Base-by-base conservation (phyloP, 2,797 vertebrate species). In the Clarias platycephalus region DNA sequence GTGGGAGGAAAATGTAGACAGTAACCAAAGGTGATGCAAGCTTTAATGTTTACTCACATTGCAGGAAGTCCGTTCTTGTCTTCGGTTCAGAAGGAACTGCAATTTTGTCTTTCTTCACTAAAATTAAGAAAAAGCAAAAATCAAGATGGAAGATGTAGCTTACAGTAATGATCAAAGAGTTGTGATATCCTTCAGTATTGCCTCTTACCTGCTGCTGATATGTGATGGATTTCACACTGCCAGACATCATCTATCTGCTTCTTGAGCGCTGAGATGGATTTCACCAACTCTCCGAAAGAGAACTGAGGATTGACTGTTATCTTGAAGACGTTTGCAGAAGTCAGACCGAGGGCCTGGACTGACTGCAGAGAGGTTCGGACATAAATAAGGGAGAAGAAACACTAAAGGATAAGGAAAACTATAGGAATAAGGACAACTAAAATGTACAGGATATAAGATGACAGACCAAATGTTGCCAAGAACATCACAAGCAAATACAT, bases 201-300 rank as follows among this genome's bases (percentile, higher is more conserved):
- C 5, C 2, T 2, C 80, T 82, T 84, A 86, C 84, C 86, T 83
- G 82, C 55, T 24, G 40, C 58, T 55, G 66, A 53, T 26, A 82
- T 84, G 55, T 66, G 71, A n/a, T 49, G 3, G 4, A 66, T 70
- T 80, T 88, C 84, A 64, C 24, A 7, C 16, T 44, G 58, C 86
- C 84, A 87, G 10, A 87, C 26, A 4, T 79, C 57, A 62, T 80
- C 55, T 34, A 79, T 80, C 28, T 58, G 81, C 58, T 55, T 12
- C 6, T 81, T 87, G 18, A 88, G 67, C 8, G 62, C 58, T 31
- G 62, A 28, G 31, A 84, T 40, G 37, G 85, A 87, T 40, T 84
- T 86, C 53, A 88, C 67, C 34, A 84, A 22, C 55, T 87, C 86
- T 13, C 88, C 88, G 34, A 87, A 87, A 2, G 84, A 86, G 49